These are phyloP conservation scores for Zeugodacus cucurbitae DNA, from an alignment of 1,140 invertebrate genomes.

Conservation along the genomic window DNA sequence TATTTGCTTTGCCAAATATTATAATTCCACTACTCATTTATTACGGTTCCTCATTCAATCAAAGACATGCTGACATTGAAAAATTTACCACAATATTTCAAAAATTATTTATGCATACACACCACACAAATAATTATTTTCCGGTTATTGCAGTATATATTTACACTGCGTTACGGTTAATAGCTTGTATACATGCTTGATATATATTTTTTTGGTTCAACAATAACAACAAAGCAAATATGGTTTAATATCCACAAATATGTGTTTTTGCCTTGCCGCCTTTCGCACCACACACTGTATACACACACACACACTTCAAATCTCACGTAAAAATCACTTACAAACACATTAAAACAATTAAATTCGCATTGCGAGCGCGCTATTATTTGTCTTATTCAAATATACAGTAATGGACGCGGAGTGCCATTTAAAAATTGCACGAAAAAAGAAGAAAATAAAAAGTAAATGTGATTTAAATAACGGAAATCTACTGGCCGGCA, in stretches of 20 bases:
- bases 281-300: too few relatives aligned
- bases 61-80: too few relatives aligned
- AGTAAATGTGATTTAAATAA: not conserved
- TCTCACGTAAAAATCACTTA: not conserved
- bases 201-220: too few relatives aligned
- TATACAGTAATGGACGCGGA: not conserved
- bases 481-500: not conserved
- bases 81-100: too few relatives aligned
- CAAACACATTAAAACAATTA: slow-evolving; percentile 16
- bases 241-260: not conserved
- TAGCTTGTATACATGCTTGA: not conserved
- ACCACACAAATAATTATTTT: too few relatives aligned
- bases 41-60: too few relatives aligned
- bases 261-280: not conserved
- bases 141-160: too few relatives aligned
- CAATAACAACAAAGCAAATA: not conserved
- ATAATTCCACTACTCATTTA: too few relatives aligned
- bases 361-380: not conserved
- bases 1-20: too few relatives aligned
- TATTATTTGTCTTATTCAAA: not conserved
- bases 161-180: too few relatives aligned
- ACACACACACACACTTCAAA: not conserved
- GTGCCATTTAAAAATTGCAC: not conserved
- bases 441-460: not conserved
- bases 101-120: too few relatives aligned